Percentiles rank a stretch among this genome's conserved stretches.
Evolutionary conservation across 2,113 vertebrate genomes (phyloP).

Genomic region (Pseudopodoces humilis): DNA sequence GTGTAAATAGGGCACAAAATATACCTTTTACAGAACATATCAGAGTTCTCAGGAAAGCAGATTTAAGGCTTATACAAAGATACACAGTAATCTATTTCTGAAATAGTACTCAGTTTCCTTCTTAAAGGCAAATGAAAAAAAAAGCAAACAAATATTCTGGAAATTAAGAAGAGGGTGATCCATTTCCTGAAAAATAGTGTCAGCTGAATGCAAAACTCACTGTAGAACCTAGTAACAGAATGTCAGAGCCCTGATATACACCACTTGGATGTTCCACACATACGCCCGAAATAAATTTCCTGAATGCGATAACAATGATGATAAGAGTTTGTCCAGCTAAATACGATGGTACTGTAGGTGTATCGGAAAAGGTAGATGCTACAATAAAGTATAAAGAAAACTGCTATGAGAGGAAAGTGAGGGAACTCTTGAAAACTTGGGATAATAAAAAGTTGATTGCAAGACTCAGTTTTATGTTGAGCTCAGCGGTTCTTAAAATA

Average conservation of each 20-base stretch:
- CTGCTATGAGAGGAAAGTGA: background rate
- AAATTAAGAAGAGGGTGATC: background rate
- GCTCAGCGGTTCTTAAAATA: background rate
- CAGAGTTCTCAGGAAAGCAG: background rate
- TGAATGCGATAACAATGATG: background rate
- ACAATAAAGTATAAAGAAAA: background rate
- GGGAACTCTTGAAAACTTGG: background rate
- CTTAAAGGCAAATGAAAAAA: background rate
- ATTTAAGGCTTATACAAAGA: conserved; percentile 28
- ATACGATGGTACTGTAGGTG: background rate
- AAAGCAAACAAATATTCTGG: background rate
- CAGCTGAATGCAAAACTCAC: background rate
- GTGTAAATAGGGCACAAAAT: background rate
- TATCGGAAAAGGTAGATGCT: background rate
- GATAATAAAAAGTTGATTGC: background rate
- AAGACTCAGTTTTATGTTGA: background rate
- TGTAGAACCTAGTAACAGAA: background rate
- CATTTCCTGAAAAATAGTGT: background rate
- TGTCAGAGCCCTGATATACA: background rate
- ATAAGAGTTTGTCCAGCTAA: background rate
- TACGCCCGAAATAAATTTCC: background rate
- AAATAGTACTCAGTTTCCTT: background rate
- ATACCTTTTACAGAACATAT: background rate
- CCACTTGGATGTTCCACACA: background rate
- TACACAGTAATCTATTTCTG: background rate